These are phyloP conservation scores for Brachyalestes nurse DNA, from an alignment of 2,797 vertebrate genomes.

Conservation along the genomic window DNA sequence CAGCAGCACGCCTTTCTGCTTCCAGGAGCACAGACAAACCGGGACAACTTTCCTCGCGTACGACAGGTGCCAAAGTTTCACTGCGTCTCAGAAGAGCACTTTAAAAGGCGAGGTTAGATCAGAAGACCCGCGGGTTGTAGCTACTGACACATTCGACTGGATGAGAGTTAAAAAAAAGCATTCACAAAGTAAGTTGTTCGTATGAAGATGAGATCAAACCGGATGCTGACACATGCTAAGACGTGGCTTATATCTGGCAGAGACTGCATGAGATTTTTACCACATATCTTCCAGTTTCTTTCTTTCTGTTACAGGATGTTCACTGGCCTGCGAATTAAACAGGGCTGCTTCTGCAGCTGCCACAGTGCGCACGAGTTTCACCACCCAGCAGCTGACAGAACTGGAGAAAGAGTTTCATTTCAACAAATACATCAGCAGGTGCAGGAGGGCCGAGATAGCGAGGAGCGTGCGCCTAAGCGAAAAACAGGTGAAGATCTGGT, in stretches of 20 bases:
- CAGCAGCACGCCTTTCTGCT: constrained; percentile 52
- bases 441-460: constrained; percentile 80
- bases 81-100: constrained; percentile 51
- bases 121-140: constrained; percentile 31
- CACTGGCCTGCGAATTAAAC: constrained; percentile 78
- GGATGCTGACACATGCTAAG: neutral
- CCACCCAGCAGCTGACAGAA: constrained; percentile 83
- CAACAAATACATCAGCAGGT: constrained; percentile 39
- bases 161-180: constrained; percentile 40
- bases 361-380: constrained; percentile 79
- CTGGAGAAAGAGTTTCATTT: constrained; percentile 79
- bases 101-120: constrained; percentile 41
- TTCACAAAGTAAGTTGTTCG: constrained; percentile 39
- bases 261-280: neutral
- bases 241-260: neutral
- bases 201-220: neutral
- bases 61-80: constrained; percentile 50
- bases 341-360: constrained; percentile 67
- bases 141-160: constrained; percentile 36
- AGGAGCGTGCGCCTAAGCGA: constrained; percentile 79
- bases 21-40: constrained; percentile 33
- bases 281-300: neutral
- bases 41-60: constrained; percentile 63
- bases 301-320: constrained; percentile 68
- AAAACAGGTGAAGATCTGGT: constrained; percentile 80